Base-by-base conservation (phyloP, 2,888 invertebrate genomes). In the Sericinus montela region DNA sequence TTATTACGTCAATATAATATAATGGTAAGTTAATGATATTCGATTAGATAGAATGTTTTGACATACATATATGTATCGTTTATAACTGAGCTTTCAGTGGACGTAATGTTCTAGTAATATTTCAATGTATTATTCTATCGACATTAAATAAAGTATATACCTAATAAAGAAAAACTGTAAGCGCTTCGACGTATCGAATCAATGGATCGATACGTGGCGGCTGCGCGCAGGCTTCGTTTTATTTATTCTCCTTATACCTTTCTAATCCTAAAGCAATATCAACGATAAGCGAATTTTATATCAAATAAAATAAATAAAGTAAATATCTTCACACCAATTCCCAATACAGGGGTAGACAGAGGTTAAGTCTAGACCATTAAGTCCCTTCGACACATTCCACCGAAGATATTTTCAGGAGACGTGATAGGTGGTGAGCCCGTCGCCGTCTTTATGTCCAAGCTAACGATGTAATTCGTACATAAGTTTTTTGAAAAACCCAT, bases 81-180 rank as follows among this genome's bases (percentile, higher is more conserved):
- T 67, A 68, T 68, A 73, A 76, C 72, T 78, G 80, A 80, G 76
- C 79, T 78, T 76, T 72, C 71, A 71, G 72, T 77, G 75, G 69
- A 75, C 67, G 69, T 69, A 65, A 72, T 74, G 68, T 74, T 76
- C 63, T 74, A 60, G 41, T 78, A 75, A 76, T 74, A 75, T 75
- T 80, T 78, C 80, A 78, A 64, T 86, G 81, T 86, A 82, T 76
- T 78, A 76, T 75, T 80, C 76, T 82, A 71, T 82, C 76, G 69
- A 71, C 70, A 39, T 49, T 44, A 29, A 49, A 75, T 85, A 85
- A 85, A 85, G 68, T 77, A 75, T 79, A 75, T 83, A 80, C 69
- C 69, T 67, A 72, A 62, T 50, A 30, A 35, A 41, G 25, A 50
- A 16, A 50, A 16, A 49, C 49, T 44, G 49, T n/a, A 14, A 39